Percentiles rank a stretch among this genome's conserved stretches.
Conservation (phyloP, 2,888 invertebrate genomes). For the Drosophila infuscata region DNA sequence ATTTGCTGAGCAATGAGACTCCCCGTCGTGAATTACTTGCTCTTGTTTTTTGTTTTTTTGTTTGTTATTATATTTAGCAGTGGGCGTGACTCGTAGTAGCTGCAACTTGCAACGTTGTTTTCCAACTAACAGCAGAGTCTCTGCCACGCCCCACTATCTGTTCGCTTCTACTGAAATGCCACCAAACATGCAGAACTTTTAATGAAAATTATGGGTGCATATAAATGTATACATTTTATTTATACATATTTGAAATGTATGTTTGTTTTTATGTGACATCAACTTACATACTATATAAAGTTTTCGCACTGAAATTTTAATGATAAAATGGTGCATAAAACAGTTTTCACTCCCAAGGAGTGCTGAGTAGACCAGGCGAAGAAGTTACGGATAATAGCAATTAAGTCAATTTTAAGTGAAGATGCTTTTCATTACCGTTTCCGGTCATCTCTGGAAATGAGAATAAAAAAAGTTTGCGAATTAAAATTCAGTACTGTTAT, state of each 20-base stretch:
- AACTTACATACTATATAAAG: conserved; percentile 26
- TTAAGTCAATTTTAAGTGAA: conserved; percentile 8
- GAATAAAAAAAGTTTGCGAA: neutral
- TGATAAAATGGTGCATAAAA: conserved; percentile 54
- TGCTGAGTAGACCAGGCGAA: neutral
- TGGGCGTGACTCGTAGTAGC: conserved; percentile 38
- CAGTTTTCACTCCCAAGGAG: conserved; percentile 32
- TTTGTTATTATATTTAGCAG: conserved; percentile 24
- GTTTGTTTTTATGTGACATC: conserved; percentile 17
- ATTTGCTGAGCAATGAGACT: conserved; percentile 44
- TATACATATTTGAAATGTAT: conserved; percentile 20
- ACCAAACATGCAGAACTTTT: conserved; percentile 57
- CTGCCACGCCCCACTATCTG: conserved; percentile 5
- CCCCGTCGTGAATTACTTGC: conserved; percentile 28
- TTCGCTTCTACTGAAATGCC: neutral
- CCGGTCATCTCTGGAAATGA: neutral
- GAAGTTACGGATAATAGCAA: conserved; percentile 1
- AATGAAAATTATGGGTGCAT: conserved; percentile 59
- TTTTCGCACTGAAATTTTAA: conserved; percentile 62
- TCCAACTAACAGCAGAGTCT: conserved; percentile 4
- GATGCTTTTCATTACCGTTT: neutral
- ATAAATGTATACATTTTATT: neutral
- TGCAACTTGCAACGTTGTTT: conserved; percentile 20
- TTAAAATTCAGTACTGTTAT: neutral
- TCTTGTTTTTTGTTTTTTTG: conserved; percentile 5